Evolutionary conservation across 2,113 vertebrate genomes (phyloP).

Genomic region (Macquaria ambigua): DNA sequence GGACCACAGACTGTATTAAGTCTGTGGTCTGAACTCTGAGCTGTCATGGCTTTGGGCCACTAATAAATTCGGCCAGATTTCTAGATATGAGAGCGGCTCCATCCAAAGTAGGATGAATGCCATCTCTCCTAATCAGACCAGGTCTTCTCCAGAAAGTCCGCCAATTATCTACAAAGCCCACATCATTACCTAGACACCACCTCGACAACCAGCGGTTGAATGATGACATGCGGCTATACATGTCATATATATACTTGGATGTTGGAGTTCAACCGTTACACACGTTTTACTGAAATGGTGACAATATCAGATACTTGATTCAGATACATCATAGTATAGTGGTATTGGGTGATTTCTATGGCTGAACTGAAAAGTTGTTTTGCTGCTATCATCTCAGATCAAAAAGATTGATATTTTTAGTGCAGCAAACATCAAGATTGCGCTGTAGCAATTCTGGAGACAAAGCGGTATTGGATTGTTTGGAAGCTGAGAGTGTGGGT

Average conservation of each 20-base stretch:
- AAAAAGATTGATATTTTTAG: conserved; percentile 45
- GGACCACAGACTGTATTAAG: too few species aligned
- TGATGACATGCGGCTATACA: too few species aligned
- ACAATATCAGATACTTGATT: background rate
- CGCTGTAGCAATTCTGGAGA: conserved; percentile 18
- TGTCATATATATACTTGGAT: background rate
- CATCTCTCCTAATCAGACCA: too few species aligned
- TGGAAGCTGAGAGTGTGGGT: conserved; percentile 32
- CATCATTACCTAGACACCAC: too few species aligned
- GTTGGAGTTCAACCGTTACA: conserved; percentile 2
- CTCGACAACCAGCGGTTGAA: too few species aligned
- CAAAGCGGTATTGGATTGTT: conserved; percentile 40
- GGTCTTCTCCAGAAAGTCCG: too few species aligned
- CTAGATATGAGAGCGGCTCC: too few species aligned
- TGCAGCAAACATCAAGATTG: conserved; percentile 31
- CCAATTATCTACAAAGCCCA: too few species aligned
- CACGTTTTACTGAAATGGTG: background rate
- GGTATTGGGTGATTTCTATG: conserved; percentile 7
- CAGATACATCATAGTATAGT: background rate
- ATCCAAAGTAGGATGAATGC: too few species aligned
- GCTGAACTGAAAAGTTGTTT: conserved; percentile 10
- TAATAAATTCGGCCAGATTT: too few species aligned
- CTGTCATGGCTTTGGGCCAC: too few species aligned
- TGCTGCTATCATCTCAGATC: conserved; percentile 42
- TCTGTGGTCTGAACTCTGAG: too few species aligned